Base-by-base conservation (phyloP, 1,140 invertebrate species). In the Saccostrea echinata region DNA sequence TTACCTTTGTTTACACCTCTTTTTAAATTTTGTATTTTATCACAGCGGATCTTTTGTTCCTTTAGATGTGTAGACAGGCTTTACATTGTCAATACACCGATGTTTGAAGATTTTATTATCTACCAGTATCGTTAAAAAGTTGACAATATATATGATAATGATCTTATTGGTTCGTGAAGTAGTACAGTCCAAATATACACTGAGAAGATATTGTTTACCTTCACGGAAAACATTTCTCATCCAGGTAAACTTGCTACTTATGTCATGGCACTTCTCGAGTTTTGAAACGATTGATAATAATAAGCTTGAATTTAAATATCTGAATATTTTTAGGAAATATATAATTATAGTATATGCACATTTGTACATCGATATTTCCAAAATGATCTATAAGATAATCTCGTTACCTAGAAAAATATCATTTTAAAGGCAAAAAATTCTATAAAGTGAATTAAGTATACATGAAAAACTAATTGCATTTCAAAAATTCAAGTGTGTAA, bases 1-100 rank as follows among this genome's bases (percentile, higher is more conserved):
- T 27, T 76, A 76, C 30, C 68, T 76, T 76, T 76, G 30, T 76
- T 76, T 76, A 76, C 68, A 76, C 24, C 55, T 76, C 24, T 76
- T 16, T 76, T 76, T 76, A 76, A 76, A 76, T 76, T 76, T 33
- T 33, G 68, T 76, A 27, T 30, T 27, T 76, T 76, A 30, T 76
- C 68, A 33, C 27, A 3, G 11, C 13, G 24, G 27, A 30, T 30
- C 30, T 16, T 18, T 64, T 33, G 68, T 76, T 18, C 16, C 68
- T 30, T 30, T 30, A 76, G 68, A 76, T 33, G 27, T 33, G 30
- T 76, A 13, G 33, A 76, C 68, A 76, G 11, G 30, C 30, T 76
- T 27, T 30, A 24, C 24, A 30, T 21, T 13, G 24, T 30, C n/a
- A 71, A 71, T 71, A 76, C 16, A 35, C 12, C 68, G 30, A 76